phyloP scores from a whole-genome alignment of 2,113 vertebrate genomes.

The Hippolais icterina region DNA sequence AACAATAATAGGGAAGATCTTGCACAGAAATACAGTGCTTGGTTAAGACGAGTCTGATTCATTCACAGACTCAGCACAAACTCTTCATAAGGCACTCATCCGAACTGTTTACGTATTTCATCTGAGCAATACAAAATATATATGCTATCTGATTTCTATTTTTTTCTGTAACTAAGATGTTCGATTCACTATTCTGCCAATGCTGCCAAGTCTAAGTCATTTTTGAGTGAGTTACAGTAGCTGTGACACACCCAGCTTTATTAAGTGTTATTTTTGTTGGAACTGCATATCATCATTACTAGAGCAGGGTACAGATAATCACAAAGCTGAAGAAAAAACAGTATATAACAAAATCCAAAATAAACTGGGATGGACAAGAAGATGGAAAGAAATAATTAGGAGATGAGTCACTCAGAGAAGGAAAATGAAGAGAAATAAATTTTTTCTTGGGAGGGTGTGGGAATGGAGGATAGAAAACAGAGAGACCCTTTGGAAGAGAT shows the following conservation, averaged over 20 bases:
- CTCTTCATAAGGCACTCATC: constrained; percentile 10
- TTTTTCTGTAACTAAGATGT: neutral
- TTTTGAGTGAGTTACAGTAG: constrained; percentile 11
- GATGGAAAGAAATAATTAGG: neutral
- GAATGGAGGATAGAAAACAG: neutral
- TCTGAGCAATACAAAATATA: constrained; percentile 12
- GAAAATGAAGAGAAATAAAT: neutral
- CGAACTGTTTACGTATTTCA: neutral
- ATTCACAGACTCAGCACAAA: neutral
- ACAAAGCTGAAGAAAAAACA: neutral
- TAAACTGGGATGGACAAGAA: neutral
- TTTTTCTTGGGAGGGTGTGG: neutral
- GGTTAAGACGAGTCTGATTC: neutral
- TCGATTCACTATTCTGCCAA: constrained; percentile 6
- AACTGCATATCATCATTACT: neutral
- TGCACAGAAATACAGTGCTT: neutral
- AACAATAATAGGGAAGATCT: neutral
- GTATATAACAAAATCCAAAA: neutral
- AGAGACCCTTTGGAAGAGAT: neutral
- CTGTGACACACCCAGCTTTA: neutral
- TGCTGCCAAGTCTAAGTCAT: neutral
- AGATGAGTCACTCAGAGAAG: neutral
- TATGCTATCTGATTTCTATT: neutral
- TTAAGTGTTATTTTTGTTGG: neutral
- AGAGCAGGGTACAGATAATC: neutral